Evolutionary conservation across 2,113 vertebrate species (phyloP).

Genomic region (Heliornis fulica): DNA sequence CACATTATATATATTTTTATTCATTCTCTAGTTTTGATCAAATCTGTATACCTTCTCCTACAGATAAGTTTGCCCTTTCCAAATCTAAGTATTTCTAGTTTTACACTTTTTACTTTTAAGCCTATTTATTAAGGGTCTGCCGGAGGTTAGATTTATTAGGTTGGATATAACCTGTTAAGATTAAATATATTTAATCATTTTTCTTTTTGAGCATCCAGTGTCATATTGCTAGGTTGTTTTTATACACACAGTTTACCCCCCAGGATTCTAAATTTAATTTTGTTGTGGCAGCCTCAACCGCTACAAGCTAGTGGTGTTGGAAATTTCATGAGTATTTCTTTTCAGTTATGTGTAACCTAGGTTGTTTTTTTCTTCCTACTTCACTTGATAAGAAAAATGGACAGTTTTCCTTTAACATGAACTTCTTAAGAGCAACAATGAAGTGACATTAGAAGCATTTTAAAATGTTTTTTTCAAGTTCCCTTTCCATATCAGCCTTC

Average conservation of each 20-base stretch:
- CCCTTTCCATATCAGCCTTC: rapidly evolving
- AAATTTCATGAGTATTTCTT: background rate
- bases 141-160: background rate
- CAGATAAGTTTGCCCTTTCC: background rate
- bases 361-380: background rate
- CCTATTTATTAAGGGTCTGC: background rate
- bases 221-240: background rate
- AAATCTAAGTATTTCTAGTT: background rate
- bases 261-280: background rate
- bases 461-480: background rate
- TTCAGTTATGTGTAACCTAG: background rate
- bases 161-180: background rate
- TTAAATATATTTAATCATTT: background rate
- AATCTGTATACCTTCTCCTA: background rate
- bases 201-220: background rate
- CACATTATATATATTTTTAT: background rate
- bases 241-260: background rate
- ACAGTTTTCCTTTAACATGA: background rate
- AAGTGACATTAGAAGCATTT: background rate
- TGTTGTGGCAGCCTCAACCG: background rate
- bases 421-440: background rate
- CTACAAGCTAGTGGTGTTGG: background rate
- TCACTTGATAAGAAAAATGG: background rate
- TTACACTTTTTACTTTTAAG: background rate
- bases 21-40: background rate